Base-by-base conservation (phyloP, 2,888 invertebrate species). In the Sphaerophoria rueppellii region DNA sequence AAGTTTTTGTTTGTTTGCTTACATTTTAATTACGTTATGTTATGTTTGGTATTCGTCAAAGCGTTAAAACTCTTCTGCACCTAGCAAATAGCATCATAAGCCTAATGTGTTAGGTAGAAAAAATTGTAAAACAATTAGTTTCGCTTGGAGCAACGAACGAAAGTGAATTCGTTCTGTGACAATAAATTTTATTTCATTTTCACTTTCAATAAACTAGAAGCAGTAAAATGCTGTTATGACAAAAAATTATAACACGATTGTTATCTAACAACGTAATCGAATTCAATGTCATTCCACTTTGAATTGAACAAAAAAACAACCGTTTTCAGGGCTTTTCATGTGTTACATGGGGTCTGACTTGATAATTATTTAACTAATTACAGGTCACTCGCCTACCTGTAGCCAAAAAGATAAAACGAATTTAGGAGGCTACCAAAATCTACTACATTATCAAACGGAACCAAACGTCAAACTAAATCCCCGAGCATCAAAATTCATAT, bases 181-280 rank as follows among this genome's bases (percentile, higher is more conserved):
- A 67, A 35, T 63, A 43, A 48, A n/a, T 50, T 24, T 24, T 24
- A 34, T 46, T 75, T 67, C 24, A 24, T 85, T 75, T 76, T 73
- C 81, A 76, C 76, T 81, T 67, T 77, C 81, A 81, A 58, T 57
- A 54, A 73, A 77, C 73, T 81, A 70, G 16, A 72, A 85, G 77
- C 76, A 73, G 63, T 12, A 55, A 55, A 43, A 54, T 60, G 71
- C 46, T 65, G 52, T 55, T 14, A 5, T 4, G 58, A 40, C 16
- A 24, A 52, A 69, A 35, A 35, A 14, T 60, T 60, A 40, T 60
- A 24, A 16, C 58, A 58, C 12, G 24, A 1, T 24, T 60, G 24
- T 14, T 37, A 46, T 52, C 14, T 72, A 46, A 55, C 11, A n/a
- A n/a, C 43, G 24, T 65, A 69, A 79, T 48, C 67, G 52, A 9